phyloP scores from a whole-genome alignment of 2,113 vertebrate species.

The Neolamprologus sp. region DNA sequence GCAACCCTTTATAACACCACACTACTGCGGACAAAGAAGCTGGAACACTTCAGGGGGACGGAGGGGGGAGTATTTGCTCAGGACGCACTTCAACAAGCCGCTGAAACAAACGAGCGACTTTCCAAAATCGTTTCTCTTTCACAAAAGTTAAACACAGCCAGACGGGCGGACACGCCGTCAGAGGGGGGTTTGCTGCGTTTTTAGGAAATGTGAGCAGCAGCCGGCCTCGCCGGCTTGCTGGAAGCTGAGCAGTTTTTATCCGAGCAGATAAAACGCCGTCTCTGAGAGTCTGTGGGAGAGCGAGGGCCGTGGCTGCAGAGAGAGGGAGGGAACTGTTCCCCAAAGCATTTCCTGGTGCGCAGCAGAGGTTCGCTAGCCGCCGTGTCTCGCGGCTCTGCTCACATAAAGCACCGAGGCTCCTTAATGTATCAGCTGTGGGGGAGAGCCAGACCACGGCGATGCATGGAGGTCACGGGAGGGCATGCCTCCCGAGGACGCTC shows the following conservation, averaged over 20 bases:
- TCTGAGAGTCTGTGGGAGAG: slow-evolving; percentile 60
- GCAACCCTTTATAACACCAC: slow-evolving; percentile 27
- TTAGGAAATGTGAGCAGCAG: neutral
- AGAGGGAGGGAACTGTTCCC: slow-evolving; percentile 17
- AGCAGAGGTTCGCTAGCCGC: slow-evolving; percentile 56
- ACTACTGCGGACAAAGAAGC: neutral
- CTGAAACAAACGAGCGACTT: neutral
- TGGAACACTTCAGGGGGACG: neutral
- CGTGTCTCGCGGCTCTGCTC: slow-evolving; percentile 54
- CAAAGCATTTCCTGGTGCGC: slow-evolving; percentile 64
- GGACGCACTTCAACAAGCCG: slow-evolving; percentile 42
- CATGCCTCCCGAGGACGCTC: slow-evolving; percentile 40
- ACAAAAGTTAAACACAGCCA: neutral
- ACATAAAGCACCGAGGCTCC: slow-evolving; percentile 49
- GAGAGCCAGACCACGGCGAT: slow-evolving; percentile 35
- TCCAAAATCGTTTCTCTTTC: neutral
- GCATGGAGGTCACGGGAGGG: slow-evolving; percentile 53
- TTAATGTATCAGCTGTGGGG: slow-evolving; percentile 54
- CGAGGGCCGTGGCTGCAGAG: neutral
- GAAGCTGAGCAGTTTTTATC: slow-evolving; percentile 41
- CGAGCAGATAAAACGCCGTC: slow-evolving; percentile 57
- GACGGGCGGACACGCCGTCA: neutral
- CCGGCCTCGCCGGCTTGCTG: slow-evolving; percentile 5
- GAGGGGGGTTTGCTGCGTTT: neutral
- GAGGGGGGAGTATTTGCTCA: neutral